phyloP scores from a whole-genome alignment of 2,888 invertebrate genomes.

The Argyresthia goedartella region DNA sequence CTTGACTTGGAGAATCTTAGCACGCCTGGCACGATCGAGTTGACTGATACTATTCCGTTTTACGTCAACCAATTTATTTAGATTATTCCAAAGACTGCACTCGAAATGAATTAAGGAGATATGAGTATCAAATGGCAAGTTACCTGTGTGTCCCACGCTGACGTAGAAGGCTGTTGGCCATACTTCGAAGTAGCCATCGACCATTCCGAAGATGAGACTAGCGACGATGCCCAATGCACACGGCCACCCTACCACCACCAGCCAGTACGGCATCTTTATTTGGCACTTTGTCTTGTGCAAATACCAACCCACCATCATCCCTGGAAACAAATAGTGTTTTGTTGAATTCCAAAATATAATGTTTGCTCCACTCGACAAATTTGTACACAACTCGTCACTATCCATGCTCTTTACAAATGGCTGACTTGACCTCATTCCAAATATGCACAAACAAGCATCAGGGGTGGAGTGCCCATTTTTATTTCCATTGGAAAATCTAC shows the following conservation, averaged over 20 bases:
- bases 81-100: no score
- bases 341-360: neutral
- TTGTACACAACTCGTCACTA: neutral
- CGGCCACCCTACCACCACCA: slow-evolving; percentile 73
- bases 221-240: slow-evolving; percentile 70
- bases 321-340: slow-evolving; percentile 21
- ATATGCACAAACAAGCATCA: neutral
- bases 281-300: slow-evolving; percentile 77
- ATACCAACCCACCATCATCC: slow-evolving; percentile 81
- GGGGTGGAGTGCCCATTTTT: no score
- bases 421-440: neutral
- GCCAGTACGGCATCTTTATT: slow-evolving; percentile 67
- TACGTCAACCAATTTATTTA: no score
- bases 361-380: neutral
- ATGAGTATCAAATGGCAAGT: slow-evolving; percentile 7
- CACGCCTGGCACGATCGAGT: no score
- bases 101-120: no score
- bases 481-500: no score
- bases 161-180: slow-evolving; percentile 82
- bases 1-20: no score
- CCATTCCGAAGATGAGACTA: slow-evolving; percentile 78
- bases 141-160: slow-evolving; percentile 78
- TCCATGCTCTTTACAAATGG: neutral
- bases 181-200: slow-evolving; percentile 73
- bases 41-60: no score